Evolutionary conservation across 2,888 invertebrate genomes (phyloP), one percentile per base, ranked within the genome.

Genomic region (Drosophila dives): DNA sequence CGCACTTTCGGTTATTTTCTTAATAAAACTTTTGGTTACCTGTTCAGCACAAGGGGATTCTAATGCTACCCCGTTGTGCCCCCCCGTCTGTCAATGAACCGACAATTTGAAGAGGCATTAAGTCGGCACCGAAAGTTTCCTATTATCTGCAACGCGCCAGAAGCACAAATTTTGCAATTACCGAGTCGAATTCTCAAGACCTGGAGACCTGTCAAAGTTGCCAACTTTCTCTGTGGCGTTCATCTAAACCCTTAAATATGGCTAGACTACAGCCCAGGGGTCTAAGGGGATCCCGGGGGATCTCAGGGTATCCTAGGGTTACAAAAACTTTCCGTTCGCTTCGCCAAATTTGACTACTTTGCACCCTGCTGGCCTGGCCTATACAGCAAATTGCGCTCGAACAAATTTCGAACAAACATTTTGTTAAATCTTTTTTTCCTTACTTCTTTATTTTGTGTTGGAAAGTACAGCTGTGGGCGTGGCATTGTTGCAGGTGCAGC

Each of bases 91-190:
- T 71, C 65, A 42, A 42, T 61, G 36, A 61, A 29, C 29, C 61
- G 79, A 74, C 79, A 89, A 71, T 86, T 90, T 81, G 63, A 75
- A 83, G 84, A 77, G 75, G 75, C 72, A 72, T 78, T 72, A 85
- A 88, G 64, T 89, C 72, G 74, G 67, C 81, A 66, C 59, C 73
- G 72, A 84, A 84, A 71, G 76, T 90, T 83, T 80, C 59, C 81
- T 84, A 89, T 85, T 85, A 85, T 85, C 85, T 85, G 78, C 81
- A 86, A 71, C 74, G 81, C 69, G 72, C 62, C 89, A 89, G 81
- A 71, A 84, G 81, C 90, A 83, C 81, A 77, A 77, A 86, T 71
- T 85, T 80, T 67, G 90, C 90, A 90, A 85, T 89, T 90, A 89
- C 90, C 81, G 55, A 79, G 79, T 66, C 54, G 48, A 79, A 65